Evolutionary conservation across 2,888 invertebrate species (phyloP).

Genomic region (Antitype chi): DNA sequence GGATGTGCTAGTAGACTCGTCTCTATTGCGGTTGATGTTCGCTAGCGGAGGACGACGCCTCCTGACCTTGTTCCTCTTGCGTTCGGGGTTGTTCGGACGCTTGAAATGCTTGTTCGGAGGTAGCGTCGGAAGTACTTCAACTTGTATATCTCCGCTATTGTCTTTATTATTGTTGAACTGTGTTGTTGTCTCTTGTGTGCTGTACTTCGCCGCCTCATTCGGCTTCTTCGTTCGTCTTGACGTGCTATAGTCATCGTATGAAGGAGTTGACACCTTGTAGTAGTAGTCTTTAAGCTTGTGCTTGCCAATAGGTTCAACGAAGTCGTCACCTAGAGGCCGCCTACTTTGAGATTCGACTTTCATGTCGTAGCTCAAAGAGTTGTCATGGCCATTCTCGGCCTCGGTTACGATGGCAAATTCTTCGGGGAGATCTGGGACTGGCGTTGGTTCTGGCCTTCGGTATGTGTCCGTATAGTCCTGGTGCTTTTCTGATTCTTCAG

Average conservation of each 20-base stretch:
- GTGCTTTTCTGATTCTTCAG: conserved; percentile 77
- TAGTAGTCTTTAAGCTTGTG: conserved; percentile 88
- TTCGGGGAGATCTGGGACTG: conserved; percentile 80
- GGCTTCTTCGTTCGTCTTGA: conserved; percentile 85
- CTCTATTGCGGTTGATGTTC: conserved; percentile 77
- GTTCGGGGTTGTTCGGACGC: conserved; percentile 79
- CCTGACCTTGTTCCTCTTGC: conserved; percentile 87
- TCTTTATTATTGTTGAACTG: conserved; percentile 72
- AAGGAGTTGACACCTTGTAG: conserved; percentile 85
- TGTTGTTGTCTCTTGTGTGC: conserved; percentile 75
- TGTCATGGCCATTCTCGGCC: conserved; percentile 84
- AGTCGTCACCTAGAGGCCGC: conserved; percentile 86
- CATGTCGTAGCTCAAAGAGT: conserved; percentile 84
- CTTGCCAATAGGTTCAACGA: conserved; percentile 84
- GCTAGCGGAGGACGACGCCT: conserved; percentile 85
- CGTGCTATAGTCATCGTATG: conserved; percentile 80
- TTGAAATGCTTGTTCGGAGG: conserved; percentile 88
- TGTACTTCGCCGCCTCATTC: conserved; percentile 73
- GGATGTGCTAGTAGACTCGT: conserved; percentile 73
- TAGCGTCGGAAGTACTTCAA: conserved; percentile 85
- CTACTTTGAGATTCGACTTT: conserved; percentile 87
- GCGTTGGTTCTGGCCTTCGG: conserved; percentile 77
- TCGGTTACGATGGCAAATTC: conserved; percentile 87
- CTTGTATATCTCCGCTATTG: conserved; percentile 73
- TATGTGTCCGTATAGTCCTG: conserved; percentile 74